Conservation (phyloP, 2,113 vertebrate genomes). For the Corynorhinus townsendii region DNA sequence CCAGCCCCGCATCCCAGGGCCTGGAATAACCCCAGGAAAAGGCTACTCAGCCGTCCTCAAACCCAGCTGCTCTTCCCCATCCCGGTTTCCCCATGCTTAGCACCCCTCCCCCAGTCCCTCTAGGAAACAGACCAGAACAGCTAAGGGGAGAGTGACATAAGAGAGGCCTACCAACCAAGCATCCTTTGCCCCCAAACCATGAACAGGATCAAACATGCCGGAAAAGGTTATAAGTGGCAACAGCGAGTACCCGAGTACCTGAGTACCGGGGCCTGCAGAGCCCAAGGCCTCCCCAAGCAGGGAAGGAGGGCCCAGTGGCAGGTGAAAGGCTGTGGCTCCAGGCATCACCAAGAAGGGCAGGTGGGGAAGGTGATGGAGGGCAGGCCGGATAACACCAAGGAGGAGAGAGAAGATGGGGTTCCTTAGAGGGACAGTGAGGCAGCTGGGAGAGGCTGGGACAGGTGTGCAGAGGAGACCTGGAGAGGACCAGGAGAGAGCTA, state of each 20-base stretch:
- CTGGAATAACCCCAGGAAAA: neutral
- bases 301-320: neutral
- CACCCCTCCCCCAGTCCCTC: neutral
- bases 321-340: neutral
- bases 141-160: neutral
- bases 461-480: neutral
- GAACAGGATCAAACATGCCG: neutral
- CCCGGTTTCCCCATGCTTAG: neutral
- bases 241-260: neutral
- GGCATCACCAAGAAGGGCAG: neutral
- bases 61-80: neutral
- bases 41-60: neutral
- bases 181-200: neutral
- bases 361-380: neutral
- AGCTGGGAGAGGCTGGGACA: neutral
- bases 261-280: neutral
- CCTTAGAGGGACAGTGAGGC: neutral
- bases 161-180: neutral
- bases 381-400: neutral
- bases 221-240: neutral
- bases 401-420: neutral
- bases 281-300: neutral
- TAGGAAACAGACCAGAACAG: slow-evolving; percentile 32
- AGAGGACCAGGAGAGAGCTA: neutral
- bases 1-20: neutral